Base-by-base conservation (phyloP, 1,140 invertebrate genomes). In the Thereuonema tuberculata region DNA sequence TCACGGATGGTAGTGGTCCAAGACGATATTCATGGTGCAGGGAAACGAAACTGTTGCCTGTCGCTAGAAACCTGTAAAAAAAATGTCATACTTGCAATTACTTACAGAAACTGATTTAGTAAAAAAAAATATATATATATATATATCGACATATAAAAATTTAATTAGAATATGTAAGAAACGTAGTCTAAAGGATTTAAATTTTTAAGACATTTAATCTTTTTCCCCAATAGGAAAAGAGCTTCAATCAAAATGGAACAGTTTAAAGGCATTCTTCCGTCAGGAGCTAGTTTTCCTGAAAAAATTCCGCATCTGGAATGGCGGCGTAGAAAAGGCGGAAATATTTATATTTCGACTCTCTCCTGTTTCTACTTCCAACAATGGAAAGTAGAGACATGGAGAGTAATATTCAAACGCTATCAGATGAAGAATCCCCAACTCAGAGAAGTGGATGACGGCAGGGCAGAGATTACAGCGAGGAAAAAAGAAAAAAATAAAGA, bases 1-100 rank as follows among this genome's bases (percentile, higher is more conserved):
- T 15, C 43, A 26, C 31, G 43, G 56, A 65, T 56, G 28, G 66
- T 66, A 27, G 63, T 56, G 17, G 3, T 50, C 48, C 48, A 50
- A 50, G 17, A 5, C 5, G 9, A 50, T 50, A 50, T 50, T 50
- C 48, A 21, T 20, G 21, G 9, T 17, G 17, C 9, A 50, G 48
- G 9, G 48, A 17, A 5, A 24, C 21, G 9, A 50, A 20, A 17
- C 17, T 20, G 17, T 20, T 50, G 3, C 48, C 48, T 9, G 48
- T 50, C 21, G 48, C 17, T 24, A 50, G 21, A 21, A 12, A 50
- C 48, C 48, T 50, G 23, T 5, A 50, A 24, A 50, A 50, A 50
- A 50, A 50, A 17, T 12, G 48, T 12, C 17, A 50, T 9, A 20
- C 3, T 50, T 50, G 9, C 3, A 50, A n/a, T n/a, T n/a, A n/a